Evolutionary conservation across 23 tunicate genomes (phyloP), one percentile per base, ranked within the genome.

Genomic region (Styela clava): DNA sequence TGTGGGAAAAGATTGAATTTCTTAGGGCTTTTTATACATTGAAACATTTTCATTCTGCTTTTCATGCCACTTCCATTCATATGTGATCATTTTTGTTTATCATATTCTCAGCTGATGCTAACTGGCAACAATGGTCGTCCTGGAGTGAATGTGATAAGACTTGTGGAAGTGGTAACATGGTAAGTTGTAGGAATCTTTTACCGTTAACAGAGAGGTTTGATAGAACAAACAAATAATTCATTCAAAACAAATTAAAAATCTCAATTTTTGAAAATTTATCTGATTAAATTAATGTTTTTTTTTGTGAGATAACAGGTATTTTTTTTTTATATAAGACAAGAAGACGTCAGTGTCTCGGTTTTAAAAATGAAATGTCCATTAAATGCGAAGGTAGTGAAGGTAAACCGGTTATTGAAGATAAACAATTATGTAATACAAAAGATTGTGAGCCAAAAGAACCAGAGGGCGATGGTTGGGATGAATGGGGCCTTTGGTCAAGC

Each of bases 401-500:
- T 18, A 24, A 44, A 12, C 12, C 56, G 12, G 12, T 44, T 12
- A 44, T 44, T 44, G 56, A 44, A 44, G 56, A 44, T 44, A 44
- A 27, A 67, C 71, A 67, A 67, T 24, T 24, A 25, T 67, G 71
- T 29, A 67, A 67, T 67, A 67, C 71, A 1, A 22, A 67, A 18
- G 24, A 18, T 25, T 67, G 71, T 67, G 71, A 25, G 31, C 0
- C 0, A 0, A 22, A 67, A 22, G 31, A 25, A 25, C 71, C 71
- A 12, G 31, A 27, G 30, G 71, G 31, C 22, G 31, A 27, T 25
- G 71, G 71, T 16, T 67, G 71, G 71, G 71, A 22, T 67, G 31
- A 67, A 25, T 67, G 71, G 71, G 31, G 30, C 31, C 24, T 67
- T n/a, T 67, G 71, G 71, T 67, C 71, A 67, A 67, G 71, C 24